Evolutionary conservation across 2,113 vertebrate genomes (phyloP).

Genomic region (Numenius arquata): DNA sequence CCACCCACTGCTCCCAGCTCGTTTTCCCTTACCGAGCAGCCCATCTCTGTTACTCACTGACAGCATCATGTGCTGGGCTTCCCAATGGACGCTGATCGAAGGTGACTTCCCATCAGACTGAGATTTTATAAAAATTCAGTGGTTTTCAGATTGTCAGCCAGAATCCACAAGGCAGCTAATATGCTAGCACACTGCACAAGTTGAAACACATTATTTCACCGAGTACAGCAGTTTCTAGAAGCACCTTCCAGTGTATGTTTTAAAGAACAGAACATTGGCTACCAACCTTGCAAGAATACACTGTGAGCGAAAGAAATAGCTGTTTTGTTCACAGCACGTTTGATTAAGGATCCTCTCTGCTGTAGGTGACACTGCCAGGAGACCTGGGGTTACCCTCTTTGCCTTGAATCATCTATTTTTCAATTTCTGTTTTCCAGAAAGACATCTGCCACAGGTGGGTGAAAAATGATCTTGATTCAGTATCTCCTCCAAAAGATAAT

Average conservation of each 20-base stretch:
- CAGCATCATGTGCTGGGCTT: background rate
- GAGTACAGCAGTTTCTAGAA: background rate
- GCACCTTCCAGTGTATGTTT: background rate
- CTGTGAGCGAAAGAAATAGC: background rate
- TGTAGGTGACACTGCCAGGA: background rate
- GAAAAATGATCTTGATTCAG: background rate
- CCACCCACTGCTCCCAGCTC: fast-evolving
- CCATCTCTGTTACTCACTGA: background rate
- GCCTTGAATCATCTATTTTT: background rate
- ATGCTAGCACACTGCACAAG: background rate
- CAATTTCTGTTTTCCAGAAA: background rate
- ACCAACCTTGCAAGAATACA: background rate
- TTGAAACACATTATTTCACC: background rate
- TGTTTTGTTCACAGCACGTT: background rate
- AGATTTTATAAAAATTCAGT: background rate
- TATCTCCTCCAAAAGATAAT: background rate
- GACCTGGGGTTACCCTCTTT: background rate
- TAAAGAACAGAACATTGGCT: background rate
- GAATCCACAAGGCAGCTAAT: background rate
- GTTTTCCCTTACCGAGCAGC: fast-evolving
- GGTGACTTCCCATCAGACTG: background rate
- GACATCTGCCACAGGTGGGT: background rate
- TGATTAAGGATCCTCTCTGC: background rate
- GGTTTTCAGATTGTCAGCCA: background rate
- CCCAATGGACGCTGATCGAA: background rate